Evolutionary conservation across 2,888 invertebrate species (phyloP).

Genomic region (Drosophila stalkeri): DNA sequence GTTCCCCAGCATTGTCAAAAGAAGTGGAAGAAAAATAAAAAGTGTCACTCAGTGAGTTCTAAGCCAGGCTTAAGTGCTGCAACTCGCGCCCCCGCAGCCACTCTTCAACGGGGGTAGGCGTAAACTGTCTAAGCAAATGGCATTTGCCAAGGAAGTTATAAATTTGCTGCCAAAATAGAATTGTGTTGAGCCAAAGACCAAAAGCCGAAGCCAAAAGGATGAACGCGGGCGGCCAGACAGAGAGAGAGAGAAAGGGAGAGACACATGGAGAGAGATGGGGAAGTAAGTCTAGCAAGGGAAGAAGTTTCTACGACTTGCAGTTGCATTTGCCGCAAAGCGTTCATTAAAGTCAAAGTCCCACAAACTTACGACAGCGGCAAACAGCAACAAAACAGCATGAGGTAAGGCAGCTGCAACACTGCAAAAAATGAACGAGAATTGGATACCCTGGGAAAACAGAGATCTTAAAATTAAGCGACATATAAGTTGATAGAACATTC

Average conservation of each 20-base stretch:
- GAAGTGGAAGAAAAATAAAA: neutral
- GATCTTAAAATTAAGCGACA: neutral
- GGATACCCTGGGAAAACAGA: slow-evolving; percentile 14
- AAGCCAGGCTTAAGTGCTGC: slow-evolving; percentile 67
- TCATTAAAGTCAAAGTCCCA: slow-evolving; percentile 71
- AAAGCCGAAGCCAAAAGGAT: slow-evolving; percentile 13
- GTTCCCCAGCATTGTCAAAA: neutral
- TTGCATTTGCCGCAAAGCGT: slow-evolving; percentile 62
- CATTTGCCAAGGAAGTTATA: slow-evolving; percentile 80
- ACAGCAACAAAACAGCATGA: slow-evolving; percentile 33
- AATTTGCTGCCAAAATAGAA: slow-evolving; percentile 78
- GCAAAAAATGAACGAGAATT: neutral
- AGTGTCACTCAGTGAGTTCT: slow-evolving; percentile 65
- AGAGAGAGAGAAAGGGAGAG: neutral
- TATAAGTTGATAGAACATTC: too few species aligned
- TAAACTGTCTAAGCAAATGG: slow-evolving; percentile 80
- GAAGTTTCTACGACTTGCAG: slow-evolving; percentile 29
- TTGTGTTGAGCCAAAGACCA: slow-evolving; percentile 49
- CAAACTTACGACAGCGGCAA: slow-evolving; percentile 47
- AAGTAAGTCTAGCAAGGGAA: neutral
- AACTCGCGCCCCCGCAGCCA: slow-evolving; percentile 48
- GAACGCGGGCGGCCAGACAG: slow-evolving; percentile 1
- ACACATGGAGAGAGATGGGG: neutral
- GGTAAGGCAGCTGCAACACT: slow-evolving; percentile 19
- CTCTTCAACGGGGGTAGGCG: slow-evolving; percentile 65